Percentiles rank a stretch among this genome's conserved stretches.
These are phyloP conservation scores for Stichodactyla helianthus DNA, from an alignment of 64 coral and sea anemone genomes.

Conservation along the genomic window DNA sequence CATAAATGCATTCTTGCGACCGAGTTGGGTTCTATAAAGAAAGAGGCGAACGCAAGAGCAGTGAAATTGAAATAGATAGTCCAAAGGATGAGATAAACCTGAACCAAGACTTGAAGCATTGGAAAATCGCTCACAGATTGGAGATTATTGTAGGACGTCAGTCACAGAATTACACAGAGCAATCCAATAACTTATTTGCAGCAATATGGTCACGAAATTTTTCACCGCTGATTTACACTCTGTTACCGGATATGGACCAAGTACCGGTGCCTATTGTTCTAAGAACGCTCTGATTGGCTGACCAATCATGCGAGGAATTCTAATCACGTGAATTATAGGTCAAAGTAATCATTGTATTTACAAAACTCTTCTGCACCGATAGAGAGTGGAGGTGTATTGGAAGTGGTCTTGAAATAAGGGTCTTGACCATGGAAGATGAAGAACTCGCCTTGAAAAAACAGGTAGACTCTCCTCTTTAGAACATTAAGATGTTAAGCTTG, in stretches of 20 bases:
- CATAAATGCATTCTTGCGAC: not conserved
- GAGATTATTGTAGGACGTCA: too few species aligned
- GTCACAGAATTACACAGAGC: too few species aligned
- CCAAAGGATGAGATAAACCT: not conserved
- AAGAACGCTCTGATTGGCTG: constrained; percentile 18
- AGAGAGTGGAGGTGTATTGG: not conserved
- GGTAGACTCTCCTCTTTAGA: not conserved
- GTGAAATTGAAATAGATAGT: not conserved
- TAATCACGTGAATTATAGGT: constrained; percentile 31
- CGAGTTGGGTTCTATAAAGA: not conserved
- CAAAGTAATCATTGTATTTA: constrained; percentile 21
- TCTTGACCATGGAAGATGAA: constrained; percentile 15
- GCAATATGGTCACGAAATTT: not conserved
- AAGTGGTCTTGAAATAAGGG: not conserved
- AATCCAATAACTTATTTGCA: too few species aligned
- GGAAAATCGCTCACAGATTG: too few species aligned
- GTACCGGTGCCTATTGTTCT: not conserved
- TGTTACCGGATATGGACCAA: not conserved
- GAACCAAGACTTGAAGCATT: not conserved
- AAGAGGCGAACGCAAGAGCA: not conserved
- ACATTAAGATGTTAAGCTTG: not conserved
- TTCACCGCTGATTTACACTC: not conserved
- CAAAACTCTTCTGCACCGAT: not conserved
- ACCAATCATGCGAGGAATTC: not conserved
- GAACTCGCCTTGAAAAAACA: constrained; percentile 13